These are phyloP conservation scores for Scolopax bukidnonensis DNA, from an alignment of 2,797 vertebrate species.

Conservation along the genomic window DNA sequence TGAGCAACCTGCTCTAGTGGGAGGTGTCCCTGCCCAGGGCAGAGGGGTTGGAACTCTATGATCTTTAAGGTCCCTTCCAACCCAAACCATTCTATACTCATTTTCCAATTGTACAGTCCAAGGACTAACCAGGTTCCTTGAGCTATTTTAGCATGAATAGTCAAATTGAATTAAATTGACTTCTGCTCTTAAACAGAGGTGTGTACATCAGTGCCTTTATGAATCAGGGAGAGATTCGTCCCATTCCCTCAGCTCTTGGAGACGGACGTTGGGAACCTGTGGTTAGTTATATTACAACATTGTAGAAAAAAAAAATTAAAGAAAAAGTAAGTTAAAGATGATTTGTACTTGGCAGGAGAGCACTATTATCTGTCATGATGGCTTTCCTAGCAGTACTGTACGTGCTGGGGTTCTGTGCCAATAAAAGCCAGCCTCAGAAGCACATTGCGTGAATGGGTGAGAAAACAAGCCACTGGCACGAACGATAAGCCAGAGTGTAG, in stretches of 20 bases:
- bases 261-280: background rate
- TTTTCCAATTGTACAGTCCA: background rate
- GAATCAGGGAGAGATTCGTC: background rate
- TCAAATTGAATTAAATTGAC: background rate
- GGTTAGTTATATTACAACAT: background rate
- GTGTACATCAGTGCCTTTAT: background rate
- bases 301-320: background rate
- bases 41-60: too few species aligned
- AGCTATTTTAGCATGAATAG: background rate
- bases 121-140: background rate
- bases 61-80: too few species aligned
- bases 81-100: background rate
- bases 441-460: background rate
- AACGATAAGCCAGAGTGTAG: background rate
- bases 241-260: background rate
- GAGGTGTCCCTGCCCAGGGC: too few species aligned
- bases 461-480: background rate
- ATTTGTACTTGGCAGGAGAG: background rate
- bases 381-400: background rate
- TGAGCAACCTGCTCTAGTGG: too few species aligned
- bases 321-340: background rate
- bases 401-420: constrained; percentile 20
- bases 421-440: constrained; percentile 23
- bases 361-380: background rate
- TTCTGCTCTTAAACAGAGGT: background rate